A percentile compares a stretch with the other conserved stretches of the same genome.
Conservation (phyloP, 2,113 vertebrate genomes). For the Uria lomvia region DNA sequence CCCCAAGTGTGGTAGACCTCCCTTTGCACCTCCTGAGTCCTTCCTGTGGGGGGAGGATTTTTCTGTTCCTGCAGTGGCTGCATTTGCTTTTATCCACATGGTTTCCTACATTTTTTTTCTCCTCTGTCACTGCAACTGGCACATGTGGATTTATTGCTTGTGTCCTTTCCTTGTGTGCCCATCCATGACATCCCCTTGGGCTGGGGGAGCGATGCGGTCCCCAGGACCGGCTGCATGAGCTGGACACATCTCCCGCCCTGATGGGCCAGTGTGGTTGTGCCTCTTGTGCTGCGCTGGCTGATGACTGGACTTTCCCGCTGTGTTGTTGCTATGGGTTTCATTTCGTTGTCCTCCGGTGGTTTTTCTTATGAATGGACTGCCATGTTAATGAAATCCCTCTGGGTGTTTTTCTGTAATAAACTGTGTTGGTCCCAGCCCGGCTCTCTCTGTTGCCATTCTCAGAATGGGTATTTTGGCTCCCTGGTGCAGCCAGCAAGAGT, state of each 20-base stretch:
- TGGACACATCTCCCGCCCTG: neutral
- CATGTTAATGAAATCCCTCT: neutral
- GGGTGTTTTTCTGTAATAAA: slow-evolving; percentile 53
- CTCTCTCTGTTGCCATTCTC: neutral
- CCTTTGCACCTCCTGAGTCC: neutral
- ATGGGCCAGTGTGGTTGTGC: neutral
- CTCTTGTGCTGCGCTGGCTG: neutral
- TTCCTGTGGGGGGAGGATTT: neutral
- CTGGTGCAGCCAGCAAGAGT: neutral
- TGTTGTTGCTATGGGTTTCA: slow-evolving; percentile 27
- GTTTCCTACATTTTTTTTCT: neutral
- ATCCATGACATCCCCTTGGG: accelerated
- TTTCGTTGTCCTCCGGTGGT: neutral
- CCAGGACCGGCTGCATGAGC: neutral
- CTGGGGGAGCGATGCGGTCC: neutral
- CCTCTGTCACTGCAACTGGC: neutral
- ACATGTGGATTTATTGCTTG: neutral
- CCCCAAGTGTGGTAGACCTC: neutral
- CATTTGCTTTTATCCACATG: neutral
- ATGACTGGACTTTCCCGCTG: neutral
- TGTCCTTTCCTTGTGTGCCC: neutral
- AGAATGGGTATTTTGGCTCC: neutral
- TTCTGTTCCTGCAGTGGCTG: neutral
- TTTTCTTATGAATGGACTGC: neutral
- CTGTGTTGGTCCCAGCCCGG: neutral